Base-by-base conservation (phyloP, 2,888 invertebrate species). In the Nomada lathburiana region DNA sequence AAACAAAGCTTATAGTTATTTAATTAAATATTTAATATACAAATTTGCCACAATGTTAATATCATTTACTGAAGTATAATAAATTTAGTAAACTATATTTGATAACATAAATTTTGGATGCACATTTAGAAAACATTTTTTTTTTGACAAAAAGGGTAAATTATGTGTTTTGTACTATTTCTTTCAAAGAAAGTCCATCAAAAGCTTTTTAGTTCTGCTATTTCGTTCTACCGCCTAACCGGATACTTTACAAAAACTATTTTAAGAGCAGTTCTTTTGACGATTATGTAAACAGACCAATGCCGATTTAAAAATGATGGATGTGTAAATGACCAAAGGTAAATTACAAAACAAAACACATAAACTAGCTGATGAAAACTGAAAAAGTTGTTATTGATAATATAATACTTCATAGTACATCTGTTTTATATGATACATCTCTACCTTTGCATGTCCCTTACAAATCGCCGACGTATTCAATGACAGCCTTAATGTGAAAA, bases 391-490 rank as follows among this genome's bases (percentile, higher is more conserved):
- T 68, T 0, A 5, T 50, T n/a, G 10, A 13, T 20, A n/a, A 42
- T 42, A 3, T 11, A 52, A 20, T 0, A 36, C 16, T 52, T 62
- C 57, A 76, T 69, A 52, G 69, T 52, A 26, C 13, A 18, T 4
- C 26, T 42, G 62, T 50, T 50, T 71, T 36, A 57, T 20, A 44
- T 0, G 10, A 72, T 26, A 23, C 4, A 70, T 59, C 44, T 57
- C n/a, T 90, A 91, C 90, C 90, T 90, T 78, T 18, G 70, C 50
- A n/a, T 20, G 52, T 63, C 78, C 83, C 76, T 86, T 85, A 70
- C 75, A 86, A 81, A 83, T 73, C 67, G 79, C 69, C 26, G 81
- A 82, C 69, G 88, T 83, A n/a, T 76, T 78, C 64, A 86, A 72
- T 53, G 87, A 72, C 64, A 88, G 76, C 83, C 84, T 88, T 47